These are phyloP conservation scores for Deroplatys truncata DNA, from an alignment of 2,888 invertebrate species.

Conservation along the genomic window DNA sequence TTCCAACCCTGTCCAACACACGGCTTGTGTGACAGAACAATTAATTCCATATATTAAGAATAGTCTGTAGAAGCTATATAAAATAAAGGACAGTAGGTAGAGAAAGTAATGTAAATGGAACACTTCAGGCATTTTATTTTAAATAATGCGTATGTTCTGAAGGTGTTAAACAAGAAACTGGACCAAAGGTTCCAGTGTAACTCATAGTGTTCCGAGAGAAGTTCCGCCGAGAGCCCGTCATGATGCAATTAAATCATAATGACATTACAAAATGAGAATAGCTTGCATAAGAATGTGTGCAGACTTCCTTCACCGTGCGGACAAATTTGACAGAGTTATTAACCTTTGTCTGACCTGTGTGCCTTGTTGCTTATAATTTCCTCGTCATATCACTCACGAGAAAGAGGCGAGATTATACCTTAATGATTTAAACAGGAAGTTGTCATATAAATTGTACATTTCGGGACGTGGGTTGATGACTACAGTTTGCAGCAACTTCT, in stretches of 20 bases:
- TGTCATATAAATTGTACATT: constrained; percentile 14
- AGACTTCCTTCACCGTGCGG: not conserved
- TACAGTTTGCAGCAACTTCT: not conserved
- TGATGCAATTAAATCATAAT: not conserved
- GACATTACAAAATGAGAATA: not conserved
- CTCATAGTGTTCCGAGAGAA: not conserved
- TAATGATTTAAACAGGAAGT: constrained; percentile 19
- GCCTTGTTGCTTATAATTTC: constrained; percentile 15
- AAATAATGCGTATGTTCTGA: too few species aligned
- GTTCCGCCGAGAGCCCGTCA: not conserved
- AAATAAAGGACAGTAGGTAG: too few species aligned
- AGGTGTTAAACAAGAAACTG: too few species aligned
- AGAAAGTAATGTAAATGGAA: too few species aligned
- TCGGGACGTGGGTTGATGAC: not conserved
- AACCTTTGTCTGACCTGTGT: constrained; percentile 24
- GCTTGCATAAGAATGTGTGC: not conserved
- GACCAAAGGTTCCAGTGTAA: too few species aligned
- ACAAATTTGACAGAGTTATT: constrained; percentile 27
- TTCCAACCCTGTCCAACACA: too few species aligned
- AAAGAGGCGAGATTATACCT: not conserved
- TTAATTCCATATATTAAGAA: too few species aligned
- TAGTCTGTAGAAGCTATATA: too few species aligned
- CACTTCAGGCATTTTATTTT: too few species aligned
- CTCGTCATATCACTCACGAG: constrained; percentile 8
- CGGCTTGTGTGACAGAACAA: too few species aligned